These are phyloP conservation scores for Tokudaia tokunoshimensis DNA, from an alignment of 2,797 vertebrate genomes.

Conservation along the genomic window DNA sequence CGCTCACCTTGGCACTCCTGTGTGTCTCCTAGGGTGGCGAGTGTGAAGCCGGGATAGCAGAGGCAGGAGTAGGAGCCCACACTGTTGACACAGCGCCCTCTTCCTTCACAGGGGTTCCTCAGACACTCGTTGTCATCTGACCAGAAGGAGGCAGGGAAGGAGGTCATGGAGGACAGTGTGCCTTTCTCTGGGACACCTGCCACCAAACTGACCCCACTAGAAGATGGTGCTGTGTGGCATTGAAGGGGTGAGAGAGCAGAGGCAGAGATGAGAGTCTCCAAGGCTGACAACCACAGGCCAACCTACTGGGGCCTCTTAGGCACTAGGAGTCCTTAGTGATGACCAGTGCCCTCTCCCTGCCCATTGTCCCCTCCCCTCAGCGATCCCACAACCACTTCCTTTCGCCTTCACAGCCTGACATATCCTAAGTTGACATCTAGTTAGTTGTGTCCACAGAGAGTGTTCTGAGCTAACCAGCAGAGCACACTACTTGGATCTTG, in stretches of 20 bases:
- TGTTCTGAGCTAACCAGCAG: neutral
- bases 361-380: neutral
- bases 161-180: constrained; percentile 44
- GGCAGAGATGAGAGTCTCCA: neutral
- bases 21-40: constrained; percentile 89
- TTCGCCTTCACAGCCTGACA: neutral
- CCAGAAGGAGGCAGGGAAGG: constrained; percentile 10
- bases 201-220: neutral
- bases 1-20: constrained; percentile 95
- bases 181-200: constrained; percentile 20
- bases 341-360: neutral
- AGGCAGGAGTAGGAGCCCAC: constrained; percentile 94
- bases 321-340: neutral
- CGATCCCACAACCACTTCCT: neutral
- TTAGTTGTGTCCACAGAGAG: neutral
- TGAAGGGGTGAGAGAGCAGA: neutral
- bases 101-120: constrained; percentile 92
- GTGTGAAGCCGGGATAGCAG: constrained; percentile 93
- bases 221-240: neutral
- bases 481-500: neutral
- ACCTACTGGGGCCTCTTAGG: neutral
- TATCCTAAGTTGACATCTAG: neutral
- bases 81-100: constrained; percentile 93
- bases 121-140: constrained; percentile 95
- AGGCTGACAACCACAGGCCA: neutral